phyloP scores from a whole-genome alignment of 2,797 vertebrate species.

The Myripristis murdjan region DNA sequence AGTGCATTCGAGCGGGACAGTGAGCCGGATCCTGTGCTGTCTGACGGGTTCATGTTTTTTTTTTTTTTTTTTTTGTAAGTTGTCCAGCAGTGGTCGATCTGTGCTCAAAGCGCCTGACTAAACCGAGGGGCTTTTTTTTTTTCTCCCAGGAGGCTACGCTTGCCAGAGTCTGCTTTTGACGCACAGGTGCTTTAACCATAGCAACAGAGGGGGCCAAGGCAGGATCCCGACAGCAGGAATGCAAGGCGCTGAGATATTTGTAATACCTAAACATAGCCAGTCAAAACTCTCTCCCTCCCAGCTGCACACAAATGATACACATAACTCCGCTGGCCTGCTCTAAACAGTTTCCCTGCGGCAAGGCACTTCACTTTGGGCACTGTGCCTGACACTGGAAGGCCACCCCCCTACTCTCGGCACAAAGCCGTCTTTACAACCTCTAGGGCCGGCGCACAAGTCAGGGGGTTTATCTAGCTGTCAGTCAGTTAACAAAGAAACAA shows the following conservation, averaged over 20 bases:
- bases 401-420: constrained; percentile 28
- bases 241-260: constrained; percentile 81
- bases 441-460: constrained; percentile 32
- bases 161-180: constrained; percentile 56
- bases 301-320: constrained; percentile 79
- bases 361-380: constrained; percentile 43
- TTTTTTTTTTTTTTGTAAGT: too few species aligned
- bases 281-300: constrained; percentile 75
- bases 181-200: constrained; percentile 79
- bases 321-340: constrained; percentile 57
- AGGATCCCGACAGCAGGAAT: constrained; percentile 76
- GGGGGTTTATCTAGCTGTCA: constrained; percentile 63
- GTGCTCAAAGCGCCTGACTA: constrained; percentile 19
- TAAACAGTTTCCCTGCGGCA: constrained; percentile 69
- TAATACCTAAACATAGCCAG: constrained; percentile 84
- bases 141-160: constrained; percentile 26
- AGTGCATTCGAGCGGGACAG: background rate
- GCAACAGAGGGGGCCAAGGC: constrained; percentile 68
- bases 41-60: background rate
- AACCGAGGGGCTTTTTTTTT: background rate
- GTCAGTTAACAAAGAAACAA: constrained; percentile 68
- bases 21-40: constrained; percentile 19
- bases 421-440: constrained; percentile 50
- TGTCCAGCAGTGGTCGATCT: background rate
- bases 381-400: constrained; percentile 50